phyloP scores from a whole-genome alignment of 2,113 vertebrate genomes.

The Zosterops lateralis region DNA sequence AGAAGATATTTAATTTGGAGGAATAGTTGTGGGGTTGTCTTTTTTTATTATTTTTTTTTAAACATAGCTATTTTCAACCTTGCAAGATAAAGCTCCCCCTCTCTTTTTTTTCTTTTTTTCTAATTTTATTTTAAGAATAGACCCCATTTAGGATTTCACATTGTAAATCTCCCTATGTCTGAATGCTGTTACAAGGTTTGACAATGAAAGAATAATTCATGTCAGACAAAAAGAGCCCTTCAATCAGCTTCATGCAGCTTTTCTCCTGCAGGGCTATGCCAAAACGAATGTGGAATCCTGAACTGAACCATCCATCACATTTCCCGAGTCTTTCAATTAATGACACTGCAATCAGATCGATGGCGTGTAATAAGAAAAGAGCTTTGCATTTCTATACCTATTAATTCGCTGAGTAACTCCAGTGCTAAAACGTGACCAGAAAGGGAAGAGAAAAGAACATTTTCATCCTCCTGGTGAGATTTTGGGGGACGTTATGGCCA shows the following conservation, averaged over 20 bases:
- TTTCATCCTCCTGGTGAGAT: conserved; percentile 42
- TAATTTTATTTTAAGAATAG: conserved; percentile 69
- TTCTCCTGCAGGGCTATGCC: conserved; percentile 69
- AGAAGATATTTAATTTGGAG: conserved; percentile 55
- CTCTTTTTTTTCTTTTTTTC: neutral
- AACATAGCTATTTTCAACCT: conserved; percentile 44
- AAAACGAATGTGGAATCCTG: conserved; percentile 66
- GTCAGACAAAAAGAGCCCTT: conserved; percentile 72
- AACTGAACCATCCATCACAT: conserved; percentile 75
- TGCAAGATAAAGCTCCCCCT: conserved; percentile 35
- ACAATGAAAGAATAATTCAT: conserved; percentile 77
- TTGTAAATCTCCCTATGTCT: conserved; percentile 73
- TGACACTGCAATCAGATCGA: conserved; percentile 81
- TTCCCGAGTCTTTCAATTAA: conserved; percentile 76
- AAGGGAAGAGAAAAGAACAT: conserved; percentile 70
- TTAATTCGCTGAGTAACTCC: conserved; percentile 82
- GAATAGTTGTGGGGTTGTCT: conserved; percentile 1
- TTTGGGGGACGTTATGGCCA: neutral
- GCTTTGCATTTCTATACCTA: conserved; percentile 82
- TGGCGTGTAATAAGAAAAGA: conserved; percentile 80
- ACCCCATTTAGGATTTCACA: conserved; percentile 67
- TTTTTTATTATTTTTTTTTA: neutral
- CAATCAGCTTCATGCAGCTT: conserved; percentile 66
- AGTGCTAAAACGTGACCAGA: conserved; percentile 74
- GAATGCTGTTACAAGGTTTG: conserved; percentile 71